These are phyloP conservation scores for Bergia sp. DNA, from an alignment of 92 coral and sea anemone genomes.

Conservation along the genomic window DNA sequence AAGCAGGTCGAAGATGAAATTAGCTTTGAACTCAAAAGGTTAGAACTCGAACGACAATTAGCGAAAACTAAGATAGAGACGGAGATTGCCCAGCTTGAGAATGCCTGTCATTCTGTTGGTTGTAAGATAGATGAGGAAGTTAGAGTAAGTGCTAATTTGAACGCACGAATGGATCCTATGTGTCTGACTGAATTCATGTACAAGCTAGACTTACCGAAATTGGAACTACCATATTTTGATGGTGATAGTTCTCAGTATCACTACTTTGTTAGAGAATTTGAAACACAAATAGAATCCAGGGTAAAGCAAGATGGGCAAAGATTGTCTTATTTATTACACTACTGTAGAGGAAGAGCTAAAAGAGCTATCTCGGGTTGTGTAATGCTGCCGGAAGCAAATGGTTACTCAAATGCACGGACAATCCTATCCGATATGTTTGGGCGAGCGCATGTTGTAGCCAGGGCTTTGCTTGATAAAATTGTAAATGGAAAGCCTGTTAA, in stretches of 20 bases:
- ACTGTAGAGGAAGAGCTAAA: not conserved
- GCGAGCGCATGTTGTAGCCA: not conserved
- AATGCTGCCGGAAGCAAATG: not conserved
- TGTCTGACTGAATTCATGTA: not conserved
- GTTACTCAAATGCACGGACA: not conserved
- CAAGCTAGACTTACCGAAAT: not conserved
- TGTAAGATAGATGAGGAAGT: not conserved
- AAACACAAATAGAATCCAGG: not conserved
- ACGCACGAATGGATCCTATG: not conserved
- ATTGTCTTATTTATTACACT: not conserved
- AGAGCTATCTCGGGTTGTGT: not conserved
- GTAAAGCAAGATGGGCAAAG: not conserved
- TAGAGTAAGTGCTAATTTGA: not conserved
- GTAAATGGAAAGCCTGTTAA: not conserved
- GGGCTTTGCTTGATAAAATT: not conserved
- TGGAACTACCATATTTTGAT: not conserved
- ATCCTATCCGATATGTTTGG: not conserved
- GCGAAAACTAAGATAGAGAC: not conserved
- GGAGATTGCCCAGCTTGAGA: not conserved
- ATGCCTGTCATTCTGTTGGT: not conserved
- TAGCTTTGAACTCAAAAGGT: not conserved
- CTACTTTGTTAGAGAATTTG: not conserved
- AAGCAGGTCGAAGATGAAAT: not conserved
- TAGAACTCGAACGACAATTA: not conserved
- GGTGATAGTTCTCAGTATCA: not conserved